Conservation (phyloP, 2,797 vertebrate species). For the Yasuhikotakia modesta region DNA sequence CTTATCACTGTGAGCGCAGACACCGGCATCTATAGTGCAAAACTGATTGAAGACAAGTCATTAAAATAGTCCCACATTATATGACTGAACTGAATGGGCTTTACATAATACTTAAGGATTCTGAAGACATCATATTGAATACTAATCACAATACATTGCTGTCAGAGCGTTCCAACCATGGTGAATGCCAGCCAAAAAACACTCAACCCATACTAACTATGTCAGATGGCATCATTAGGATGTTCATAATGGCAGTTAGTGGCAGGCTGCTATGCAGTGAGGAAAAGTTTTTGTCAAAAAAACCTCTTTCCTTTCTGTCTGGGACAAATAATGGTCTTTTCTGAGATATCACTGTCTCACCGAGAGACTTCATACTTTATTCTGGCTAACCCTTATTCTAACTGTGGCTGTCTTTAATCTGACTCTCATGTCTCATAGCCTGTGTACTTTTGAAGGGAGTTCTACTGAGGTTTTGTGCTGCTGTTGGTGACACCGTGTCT, state of each 20-base stretch:
- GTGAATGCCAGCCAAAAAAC: neutral
- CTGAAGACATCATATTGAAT: conserved; percentile 17
- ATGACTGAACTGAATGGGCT: conserved; percentile 18
- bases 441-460: neutral
- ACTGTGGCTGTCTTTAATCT: neutral
- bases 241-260: conserved; percentile 1
- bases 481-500: too few relatives aligned
- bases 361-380: neutral
- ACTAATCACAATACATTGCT: conserved; percentile 29
- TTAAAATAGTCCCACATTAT: conserved; percentile 13
- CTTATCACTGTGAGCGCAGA: conserved; percentile 46
- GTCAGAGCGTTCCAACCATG: neutral
- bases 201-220: conserved; percentile 3
- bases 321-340: neutral
- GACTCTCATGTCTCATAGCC: neutral
- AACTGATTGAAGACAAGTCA: conserved; percentile 44
- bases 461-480: too few relatives aligned
- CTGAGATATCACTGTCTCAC: neutral
- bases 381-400: neutral
- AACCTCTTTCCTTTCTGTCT: neutral
- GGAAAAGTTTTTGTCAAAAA: neutral
- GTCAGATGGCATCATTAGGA: conserved; percentile 15
- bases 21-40: conserved; percentile 27
- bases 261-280: neutral
- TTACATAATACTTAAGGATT: conserved; percentile 30